Conservation (phyloP, 2,888 invertebrate genomes). For the Folsomia manolachei region DNA sequence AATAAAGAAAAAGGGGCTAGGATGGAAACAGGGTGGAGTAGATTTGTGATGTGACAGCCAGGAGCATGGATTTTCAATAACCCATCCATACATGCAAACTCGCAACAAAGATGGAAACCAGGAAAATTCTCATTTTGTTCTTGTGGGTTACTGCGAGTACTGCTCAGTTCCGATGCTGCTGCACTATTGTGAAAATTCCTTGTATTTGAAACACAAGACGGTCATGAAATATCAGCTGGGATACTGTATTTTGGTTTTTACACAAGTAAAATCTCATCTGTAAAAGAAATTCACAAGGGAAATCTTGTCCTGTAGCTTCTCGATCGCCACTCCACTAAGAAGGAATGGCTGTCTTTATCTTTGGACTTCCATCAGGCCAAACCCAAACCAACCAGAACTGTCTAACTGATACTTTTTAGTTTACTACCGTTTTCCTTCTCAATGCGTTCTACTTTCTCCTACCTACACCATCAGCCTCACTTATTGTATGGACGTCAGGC, state of each 20-base stretch:
- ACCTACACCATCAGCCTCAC: too few species aligned
- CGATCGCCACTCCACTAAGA: constrained; percentile 44
- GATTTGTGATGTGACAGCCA: constrained; percentile 13
- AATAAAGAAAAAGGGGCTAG: background rate
- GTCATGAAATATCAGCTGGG: constrained; percentile 9
- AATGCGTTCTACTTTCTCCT: too few species aligned
- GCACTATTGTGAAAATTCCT: constrained; percentile 12
- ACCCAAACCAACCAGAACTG: background rate
- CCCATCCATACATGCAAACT: too few species aligned
- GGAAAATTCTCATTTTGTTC: too few species aligned
- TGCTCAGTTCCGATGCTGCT: background rate
- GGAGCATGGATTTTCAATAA: constrained; percentile 18
- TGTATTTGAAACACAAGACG: constrained; percentile 16
- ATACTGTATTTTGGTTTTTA: constrained; percentile 20
- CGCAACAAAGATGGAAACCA: too few species aligned
- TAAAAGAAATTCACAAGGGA: constrained; percentile 41
- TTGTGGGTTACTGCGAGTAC: too few species aligned
- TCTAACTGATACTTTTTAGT: constrained; percentile 9
- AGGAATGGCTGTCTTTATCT: constrained; percentile 20
- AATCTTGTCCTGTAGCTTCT: constrained; percentile 45
- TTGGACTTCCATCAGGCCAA: constrained; percentile 18
- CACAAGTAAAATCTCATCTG: constrained; percentile 39
- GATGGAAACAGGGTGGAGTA: constrained; percentile 3
- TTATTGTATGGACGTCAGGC: too few species aligned
- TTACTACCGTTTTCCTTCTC: background rate